phyloP scores from a whole-genome alignment of 2,113 vertebrate genomes.

The Odobenus rosmarus region DNA sequence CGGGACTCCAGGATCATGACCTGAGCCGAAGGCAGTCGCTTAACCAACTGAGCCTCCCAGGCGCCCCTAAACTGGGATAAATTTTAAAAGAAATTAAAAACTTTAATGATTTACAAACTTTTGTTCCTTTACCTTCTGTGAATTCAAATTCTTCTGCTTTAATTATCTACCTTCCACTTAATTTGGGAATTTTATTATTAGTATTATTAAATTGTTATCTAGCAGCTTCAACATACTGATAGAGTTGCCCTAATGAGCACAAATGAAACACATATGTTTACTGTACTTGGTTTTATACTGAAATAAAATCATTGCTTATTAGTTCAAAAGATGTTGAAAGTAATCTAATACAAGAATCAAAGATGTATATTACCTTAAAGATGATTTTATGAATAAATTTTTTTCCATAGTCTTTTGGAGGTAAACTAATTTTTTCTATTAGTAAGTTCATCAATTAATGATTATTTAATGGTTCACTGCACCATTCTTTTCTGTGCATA shows the following conservation, averaged over 20 bases:
- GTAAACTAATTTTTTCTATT: neutral
- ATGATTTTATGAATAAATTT: neutral
- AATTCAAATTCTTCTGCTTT: constrained; percentile 77
- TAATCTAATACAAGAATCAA: constrained; percentile 47
- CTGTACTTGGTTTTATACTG: constrained; percentile 68
- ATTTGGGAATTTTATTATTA: constrained; percentile 78
- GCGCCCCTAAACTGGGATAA: neutral
- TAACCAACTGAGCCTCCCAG: no score
- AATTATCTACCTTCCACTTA: constrained; percentile 76
- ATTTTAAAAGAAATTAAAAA: constrained; percentile 82
- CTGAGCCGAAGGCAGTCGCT: no score
- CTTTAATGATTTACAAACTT: constrained; percentile 81
- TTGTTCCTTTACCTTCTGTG: constrained; percentile 77
- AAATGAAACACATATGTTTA: constrained; percentile 73
- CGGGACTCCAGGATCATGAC: no score
- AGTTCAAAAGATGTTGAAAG: constrained; percentile 23
- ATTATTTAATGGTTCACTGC: neutral
- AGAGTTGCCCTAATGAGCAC: constrained; percentile 70
- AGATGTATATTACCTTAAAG: neutral
- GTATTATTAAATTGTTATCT: constrained; percentile 70
- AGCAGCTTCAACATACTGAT: constrained; percentile 58
- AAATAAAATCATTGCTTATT: constrained; percentile 33
- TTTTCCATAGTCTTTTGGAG: neutral
- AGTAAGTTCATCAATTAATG: neutral
- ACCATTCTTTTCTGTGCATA: neutral